phyloP scores from a whole-genome alignment of 2,797 vertebrate genomes.

The Adelosebastes latens region DNA sequence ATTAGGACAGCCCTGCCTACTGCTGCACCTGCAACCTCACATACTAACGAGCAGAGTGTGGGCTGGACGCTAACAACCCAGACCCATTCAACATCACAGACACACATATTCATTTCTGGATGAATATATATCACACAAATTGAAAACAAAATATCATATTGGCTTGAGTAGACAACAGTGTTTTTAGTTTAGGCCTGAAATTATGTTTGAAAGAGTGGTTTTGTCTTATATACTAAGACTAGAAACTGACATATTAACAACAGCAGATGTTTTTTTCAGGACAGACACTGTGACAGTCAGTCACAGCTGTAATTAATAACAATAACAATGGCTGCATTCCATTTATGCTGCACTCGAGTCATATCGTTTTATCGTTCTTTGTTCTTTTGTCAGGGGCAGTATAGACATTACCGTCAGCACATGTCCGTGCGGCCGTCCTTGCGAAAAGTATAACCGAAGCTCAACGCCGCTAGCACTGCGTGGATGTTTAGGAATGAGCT shows the following conservation, averaged over 20 bases:
- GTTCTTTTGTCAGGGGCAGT: too few relatives aligned
- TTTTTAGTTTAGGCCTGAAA: neutral
- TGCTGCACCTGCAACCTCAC: slow-evolving; percentile 32
- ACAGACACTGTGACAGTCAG: neutral
- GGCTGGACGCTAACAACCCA: neutral
- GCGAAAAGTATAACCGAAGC: too few relatives aligned
- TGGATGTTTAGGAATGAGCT: too few relatives aligned
- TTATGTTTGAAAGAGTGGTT: neutral
- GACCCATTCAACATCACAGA: neutral
- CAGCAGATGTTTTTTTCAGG: neutral
- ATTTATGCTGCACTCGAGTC: neutral
- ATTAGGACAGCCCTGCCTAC: slow-evolving; percentile 20
- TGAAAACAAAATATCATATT: neutral
- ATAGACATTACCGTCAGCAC: too few relatives aligned
- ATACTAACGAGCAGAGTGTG: slow-evolving; percentile 22
- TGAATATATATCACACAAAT: neutral
- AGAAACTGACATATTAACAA: neutral
- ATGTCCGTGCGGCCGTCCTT: too few relatives aligned
- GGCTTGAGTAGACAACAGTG: neutral
- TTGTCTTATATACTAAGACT: neutral
- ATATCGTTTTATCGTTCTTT: neutral
- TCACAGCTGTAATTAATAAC: neutral
- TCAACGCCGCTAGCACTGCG: too few relatives aligned
- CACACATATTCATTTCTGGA: neutral
- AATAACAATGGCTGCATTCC: neutral